phyloP scores from a whole-genome alignment of 2,888 invertebrate species.

The Glaucopsyche alexis region DNA sequence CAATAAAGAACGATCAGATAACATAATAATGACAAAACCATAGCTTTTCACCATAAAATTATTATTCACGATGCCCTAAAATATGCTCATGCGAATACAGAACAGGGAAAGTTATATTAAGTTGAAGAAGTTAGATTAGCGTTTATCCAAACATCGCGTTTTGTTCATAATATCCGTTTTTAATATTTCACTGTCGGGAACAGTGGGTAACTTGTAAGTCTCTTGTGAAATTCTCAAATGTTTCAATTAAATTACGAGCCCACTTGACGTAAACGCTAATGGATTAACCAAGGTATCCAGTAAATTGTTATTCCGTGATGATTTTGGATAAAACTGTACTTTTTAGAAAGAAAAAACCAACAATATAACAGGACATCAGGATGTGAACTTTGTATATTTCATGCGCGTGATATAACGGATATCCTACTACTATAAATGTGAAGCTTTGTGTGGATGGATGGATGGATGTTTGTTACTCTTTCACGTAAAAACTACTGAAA shows the following conservation, averaged over 20 bases:
- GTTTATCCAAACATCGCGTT: conserved; percentile 53
- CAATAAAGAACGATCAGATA: conserved; percentile 13
- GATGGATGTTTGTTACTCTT: no score
- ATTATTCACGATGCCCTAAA: conserved; percentile 61
- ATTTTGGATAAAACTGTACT: background rate
- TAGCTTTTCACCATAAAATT: conserved; percentile 42
- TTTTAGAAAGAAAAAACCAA: background rate
- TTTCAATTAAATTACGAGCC: background rate
- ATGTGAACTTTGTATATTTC: no score
- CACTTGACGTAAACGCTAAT: background rate
- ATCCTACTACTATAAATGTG: no score
- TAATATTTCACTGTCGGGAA: conserved; percentile 30
- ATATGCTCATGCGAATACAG: conserved; percentile 58
- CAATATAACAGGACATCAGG: no score
- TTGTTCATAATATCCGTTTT: conserved; percentile 31
- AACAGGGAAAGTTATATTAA: conserved; percentile 68
- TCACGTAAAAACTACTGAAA: no score
- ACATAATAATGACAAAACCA: conserved; percentile 33
- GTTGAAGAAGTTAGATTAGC: conserved; percentile 66
- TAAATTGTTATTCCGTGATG: background rate
- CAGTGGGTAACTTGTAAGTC: background rate
- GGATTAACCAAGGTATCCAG: background rate
- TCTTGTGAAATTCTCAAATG: background rate
- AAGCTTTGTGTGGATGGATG: no score
- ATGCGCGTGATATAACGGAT: no score